phyloP scores from a whole-genome alignment of 2,888 invertebrate genomes.

The Phlogophora meticulosa region DNA sequence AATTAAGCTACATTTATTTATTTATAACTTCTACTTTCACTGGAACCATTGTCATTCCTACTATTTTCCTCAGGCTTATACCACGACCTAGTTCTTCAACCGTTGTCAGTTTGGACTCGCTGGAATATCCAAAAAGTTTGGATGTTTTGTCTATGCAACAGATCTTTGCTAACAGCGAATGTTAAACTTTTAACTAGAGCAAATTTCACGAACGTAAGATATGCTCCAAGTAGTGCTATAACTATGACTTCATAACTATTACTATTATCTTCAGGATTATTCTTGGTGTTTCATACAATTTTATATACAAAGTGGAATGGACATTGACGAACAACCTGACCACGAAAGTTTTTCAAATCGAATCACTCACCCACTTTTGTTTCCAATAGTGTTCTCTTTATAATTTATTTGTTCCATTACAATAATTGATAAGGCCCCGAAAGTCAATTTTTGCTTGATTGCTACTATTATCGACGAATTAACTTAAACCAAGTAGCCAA shows the following conservation, averaged over 20 bases:
- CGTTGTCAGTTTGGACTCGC: background rate
- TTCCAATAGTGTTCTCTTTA: background rate
- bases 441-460: background rate
- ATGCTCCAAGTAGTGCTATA: background rate
- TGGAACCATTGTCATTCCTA: too few species aligned
- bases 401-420: too few species aligned
- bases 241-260: background rate
- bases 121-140: constrained; percentile 15
- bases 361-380: background rate
- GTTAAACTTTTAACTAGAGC: constrained; percentile 9
- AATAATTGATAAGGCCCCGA: background rate
- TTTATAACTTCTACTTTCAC: too few species aligned
- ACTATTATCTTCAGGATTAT: background rate
- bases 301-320: too few species aligned
- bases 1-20: too few species aligned
- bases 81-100: background rate
- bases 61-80: background rate
- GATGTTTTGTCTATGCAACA: background rate
- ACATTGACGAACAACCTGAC: too few species aligned
- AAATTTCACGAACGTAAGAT: background rate
- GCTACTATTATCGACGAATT: background rate
- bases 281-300: too few species aligned
- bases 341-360: too few species aligned
- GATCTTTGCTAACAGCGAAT: background rate
- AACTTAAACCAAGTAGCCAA: background rate